phyloP scores from a whole-genome alignment of 2,888 invertebrate species.

The Cylindroiulus punctatus region DNA sequence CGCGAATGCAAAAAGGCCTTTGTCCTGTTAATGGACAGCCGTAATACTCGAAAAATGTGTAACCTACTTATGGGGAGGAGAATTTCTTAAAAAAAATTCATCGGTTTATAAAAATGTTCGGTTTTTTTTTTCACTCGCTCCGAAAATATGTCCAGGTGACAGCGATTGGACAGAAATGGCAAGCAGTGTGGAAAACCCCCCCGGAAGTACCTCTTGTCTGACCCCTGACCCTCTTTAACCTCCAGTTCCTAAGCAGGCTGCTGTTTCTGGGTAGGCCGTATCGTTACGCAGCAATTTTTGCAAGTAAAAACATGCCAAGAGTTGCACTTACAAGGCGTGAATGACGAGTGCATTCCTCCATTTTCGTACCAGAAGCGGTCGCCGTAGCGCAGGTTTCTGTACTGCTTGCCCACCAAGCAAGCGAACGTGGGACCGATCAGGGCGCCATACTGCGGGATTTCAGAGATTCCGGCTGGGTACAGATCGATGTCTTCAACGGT shows the following conservation, averaged over 20 bases:
- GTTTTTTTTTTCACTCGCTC: background rate
- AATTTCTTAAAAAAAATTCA: slow-evolving; percentile 47
- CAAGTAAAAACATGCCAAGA: background rate
- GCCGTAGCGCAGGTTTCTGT: slow-evolving; percentile 79
- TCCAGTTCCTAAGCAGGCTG: background rate
- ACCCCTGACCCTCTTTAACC: slow-evolving; percentile 6
- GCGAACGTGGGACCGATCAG: slow-evolving; percentile 86
- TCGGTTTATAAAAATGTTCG: background rate
- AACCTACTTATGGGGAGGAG: background rate
- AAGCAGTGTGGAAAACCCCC: too few relatives aligned
- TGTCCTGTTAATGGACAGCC: slow-evolving; percentile 48
- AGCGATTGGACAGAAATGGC: too few relatives aligned
- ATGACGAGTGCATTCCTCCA: slow-evolving; percentile 73
- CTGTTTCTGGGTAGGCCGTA: background rate
- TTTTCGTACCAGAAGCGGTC: slow-evolving; percentile 93
- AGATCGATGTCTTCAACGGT: slow-evolving; percentile 84
- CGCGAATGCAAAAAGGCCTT: slow-evolving; percentile 44
- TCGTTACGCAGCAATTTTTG: background rate
- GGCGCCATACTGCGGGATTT: slow-evolving; percentile 78
- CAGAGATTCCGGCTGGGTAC: slow-evolving; percentile 87
- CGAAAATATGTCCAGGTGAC: too few relatives aligned
- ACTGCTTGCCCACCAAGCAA: slow-evolving; percentile 87
- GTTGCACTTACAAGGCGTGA: slow-evolving; percentile 72
- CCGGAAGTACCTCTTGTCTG: background rate
- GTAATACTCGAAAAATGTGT: slow-evolving; percentile 48